Evolutionary conservation across 2,888 invertebrate genomes (phyloP).

Genomic region (Zygothrica quintamaculata): DNA sequence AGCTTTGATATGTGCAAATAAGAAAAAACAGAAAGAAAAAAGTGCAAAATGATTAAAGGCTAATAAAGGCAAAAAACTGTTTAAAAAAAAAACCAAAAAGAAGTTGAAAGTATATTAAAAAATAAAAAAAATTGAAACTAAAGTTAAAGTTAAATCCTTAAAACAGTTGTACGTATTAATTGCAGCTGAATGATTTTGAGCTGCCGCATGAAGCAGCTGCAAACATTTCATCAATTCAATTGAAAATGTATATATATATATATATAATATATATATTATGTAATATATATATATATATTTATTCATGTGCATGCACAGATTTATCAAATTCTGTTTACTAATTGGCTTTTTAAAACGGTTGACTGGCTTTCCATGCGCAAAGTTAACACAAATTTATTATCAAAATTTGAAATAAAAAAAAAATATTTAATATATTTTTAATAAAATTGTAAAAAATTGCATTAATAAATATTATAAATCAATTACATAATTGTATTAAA

Average conservation of each 20-base stretch:
- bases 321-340: constrained; percentile 33
- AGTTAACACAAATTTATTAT: not conserved
- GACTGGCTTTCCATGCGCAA: constrained; percentile 23
- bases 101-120: not conserved
- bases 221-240: constrained; percentile 11
- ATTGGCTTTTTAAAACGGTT: constrained; percentile 32
- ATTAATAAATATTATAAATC: too few species aligned
- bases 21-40: not conserved
- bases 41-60: too few species aligned
- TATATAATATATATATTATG: too few species aligned
- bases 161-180: constrained; percentile 15
- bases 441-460: too few species aligned
- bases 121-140: not conserved
- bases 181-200: constrained; percentile 15
- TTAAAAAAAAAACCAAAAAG: constrained; percentile 3
- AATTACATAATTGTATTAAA: too few species aligned
- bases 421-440: constrained; percentile 1
- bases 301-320: constrained; percentile 44
- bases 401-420: not conserved
- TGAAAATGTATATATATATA: too few species aligned
- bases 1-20: constrained; percentile 9
- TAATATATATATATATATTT: constrained; percentile 24
- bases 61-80: too few species aligned
- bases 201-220: not conserved
- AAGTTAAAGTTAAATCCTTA: not conserved